Percentiles rank a stretch among this genome's conserved stretches.
Conservation (phyloP, 2,797 vertebrate species). For the Urophycis tenuis region DNA sequence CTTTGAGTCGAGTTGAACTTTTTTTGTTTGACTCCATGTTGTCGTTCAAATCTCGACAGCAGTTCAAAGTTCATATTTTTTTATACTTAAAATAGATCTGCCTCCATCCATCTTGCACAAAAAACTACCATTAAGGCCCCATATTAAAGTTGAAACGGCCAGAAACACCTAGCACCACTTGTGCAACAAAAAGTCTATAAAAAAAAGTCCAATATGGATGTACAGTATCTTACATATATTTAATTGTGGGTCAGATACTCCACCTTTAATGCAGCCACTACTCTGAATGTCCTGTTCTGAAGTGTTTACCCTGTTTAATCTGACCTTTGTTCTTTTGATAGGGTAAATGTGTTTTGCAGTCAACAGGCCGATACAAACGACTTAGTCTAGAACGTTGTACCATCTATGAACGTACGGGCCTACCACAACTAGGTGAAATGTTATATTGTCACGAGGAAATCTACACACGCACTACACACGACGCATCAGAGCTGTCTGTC, state of each 20-base stretch:
- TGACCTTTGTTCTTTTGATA: neutral
- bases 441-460: too few species aligned
- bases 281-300: neutral
- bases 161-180: too few species aligned
- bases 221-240: neutral
- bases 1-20: neutral
- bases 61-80: too few species aligned
- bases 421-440: too few species aligned
- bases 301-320: constrained; percentile 1
- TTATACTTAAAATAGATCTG: too few species aligned
- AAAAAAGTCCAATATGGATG: neutral
- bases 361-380: neutral
- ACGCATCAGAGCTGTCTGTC: neutral
- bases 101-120: neutral
- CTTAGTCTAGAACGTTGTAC: neutral
- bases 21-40: neutral
- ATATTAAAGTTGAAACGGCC: too few species aligned
- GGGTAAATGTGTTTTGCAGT: neutral
- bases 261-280: neutral
- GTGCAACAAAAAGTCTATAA: too few species aligned
- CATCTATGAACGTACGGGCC: neutral
- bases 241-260: neutral
- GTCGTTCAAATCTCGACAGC: too few species aligned
- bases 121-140: too few species aligned
- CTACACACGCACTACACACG: too few species aligned